A percentile compares a stretch with the other conserved stretches of the same genome.
Conservation (phyloP, 2,888 invertebrate species). For the Deilephila porcellus region DNA sequence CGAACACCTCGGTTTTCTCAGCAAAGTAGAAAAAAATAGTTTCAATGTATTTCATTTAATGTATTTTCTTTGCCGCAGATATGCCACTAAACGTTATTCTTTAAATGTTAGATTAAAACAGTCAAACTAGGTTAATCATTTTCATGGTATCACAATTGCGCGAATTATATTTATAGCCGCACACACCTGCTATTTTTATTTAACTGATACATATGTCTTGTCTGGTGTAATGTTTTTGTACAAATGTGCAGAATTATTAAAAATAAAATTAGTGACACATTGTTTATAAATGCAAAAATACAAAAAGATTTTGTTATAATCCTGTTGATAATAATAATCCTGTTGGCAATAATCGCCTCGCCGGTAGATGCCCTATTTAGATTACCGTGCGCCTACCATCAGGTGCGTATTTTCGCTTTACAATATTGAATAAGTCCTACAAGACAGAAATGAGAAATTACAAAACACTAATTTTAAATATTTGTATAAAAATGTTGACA, state of each 20-base stretch:
- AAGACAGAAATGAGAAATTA: not conserved
- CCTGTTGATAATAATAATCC: too few species aligned
- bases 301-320: too few species aligned
- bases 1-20: not conserved
- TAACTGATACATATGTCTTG: not conserved
- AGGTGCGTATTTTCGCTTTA: too few species aligned
- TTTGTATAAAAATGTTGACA: not conserved
- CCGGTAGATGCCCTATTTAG: too few species aligned
- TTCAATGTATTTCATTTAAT: not conserved
- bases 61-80: not conserved
- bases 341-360: too few species aligned
- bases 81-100: not conserved
- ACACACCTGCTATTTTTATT: not conserved
- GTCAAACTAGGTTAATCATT: conserved; percentile 16
- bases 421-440: too few species aligned
- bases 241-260: too few species aligned
- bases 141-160: not conserved
- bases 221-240: too few species aligned
- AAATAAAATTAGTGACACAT: too few species aligned
- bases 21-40: not conserved
- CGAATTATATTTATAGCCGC: not conserved
- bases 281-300: too few species aligned
- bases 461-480: not conserved
- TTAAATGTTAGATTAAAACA: not conserved
- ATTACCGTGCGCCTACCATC: too few species aligned